These are phyloP conservation scores for Xanthia togata DNA, from an alignment of 2,888 invertebrate genomes.

Conservation along the genomic window DNA sequence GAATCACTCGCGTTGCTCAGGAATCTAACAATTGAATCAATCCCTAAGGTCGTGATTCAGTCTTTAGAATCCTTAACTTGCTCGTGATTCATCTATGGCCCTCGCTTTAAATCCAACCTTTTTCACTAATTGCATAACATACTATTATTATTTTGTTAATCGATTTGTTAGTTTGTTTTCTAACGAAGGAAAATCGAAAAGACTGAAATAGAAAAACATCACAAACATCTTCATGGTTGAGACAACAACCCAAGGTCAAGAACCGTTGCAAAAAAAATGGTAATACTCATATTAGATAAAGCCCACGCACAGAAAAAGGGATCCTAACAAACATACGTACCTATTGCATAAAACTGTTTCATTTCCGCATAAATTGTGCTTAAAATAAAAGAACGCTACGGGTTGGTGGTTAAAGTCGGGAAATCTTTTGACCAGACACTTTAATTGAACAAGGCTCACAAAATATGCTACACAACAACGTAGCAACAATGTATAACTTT, in stretches of 20 bases:
- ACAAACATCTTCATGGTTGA: background rate
- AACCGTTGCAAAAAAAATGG: background rate
- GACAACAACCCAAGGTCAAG: background rate
- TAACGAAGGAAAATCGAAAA: too few relatives aligned
- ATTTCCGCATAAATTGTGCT: background rate
- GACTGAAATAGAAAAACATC: background rate
- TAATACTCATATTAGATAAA: background rate
- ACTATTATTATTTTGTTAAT: too few relatives aligned
- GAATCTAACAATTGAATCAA: too few relatives aligned
- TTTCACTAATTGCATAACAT: too few relatives aligned
- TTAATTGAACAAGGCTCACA: slow-evolving; percentile 53
- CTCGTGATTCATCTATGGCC: too few relatives aligned
- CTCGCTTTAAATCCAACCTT: too few relatives aligned
- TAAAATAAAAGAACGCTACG: background rate
- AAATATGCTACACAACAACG: too few relatives aligned
- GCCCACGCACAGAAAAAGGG: background rate
- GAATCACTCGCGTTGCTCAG: too few relatives aligned
- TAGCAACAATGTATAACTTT: too few relatives aligned
- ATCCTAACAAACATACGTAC: background rate
- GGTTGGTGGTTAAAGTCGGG: background rate
- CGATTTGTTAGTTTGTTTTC: background rate
- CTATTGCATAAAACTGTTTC: too few relatives aligned
- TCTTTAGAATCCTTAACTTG: too few relatives aligned
- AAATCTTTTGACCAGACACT: slow-evolving; percentile 57
- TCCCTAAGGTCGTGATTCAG: too few relatives aligned